These are phyloP conservation scores for Barnardius zonarius DNA, from an alignment of 2,113 vertebrate genomes.

Conservation along the genomic window DNA sequence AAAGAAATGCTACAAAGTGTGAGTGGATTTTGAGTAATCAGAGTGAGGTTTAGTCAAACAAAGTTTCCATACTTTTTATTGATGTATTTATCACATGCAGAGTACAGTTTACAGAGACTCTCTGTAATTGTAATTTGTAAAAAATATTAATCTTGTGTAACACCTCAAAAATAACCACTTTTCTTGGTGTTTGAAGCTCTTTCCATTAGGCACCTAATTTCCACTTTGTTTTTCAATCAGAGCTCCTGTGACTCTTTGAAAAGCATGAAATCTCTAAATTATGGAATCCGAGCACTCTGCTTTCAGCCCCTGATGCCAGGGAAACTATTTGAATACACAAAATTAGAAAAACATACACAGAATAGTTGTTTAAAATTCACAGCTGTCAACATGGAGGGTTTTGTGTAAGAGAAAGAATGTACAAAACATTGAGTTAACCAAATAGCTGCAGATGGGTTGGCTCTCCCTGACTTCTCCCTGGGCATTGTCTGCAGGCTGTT, in stretches of 20 bases:
- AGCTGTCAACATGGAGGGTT: constrained; percentile 74
- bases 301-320: constrained; percentile 38
- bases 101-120: not conserved
- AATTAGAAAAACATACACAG: constrained; percentile 76
- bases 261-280: constrained; percentile 84
- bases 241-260: constrained; percentile 73
- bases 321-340: constrained; percentile 73
- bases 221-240: constrained; percentile 74
- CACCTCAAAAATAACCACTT: not conserved
- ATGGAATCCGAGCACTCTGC: constrained; percentile 63
- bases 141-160: not conserved
- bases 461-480: constrained; percentile 33
- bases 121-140: not conserved
- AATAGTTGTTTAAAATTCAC: constrained; percentile 76
- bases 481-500: constrained; percentile 65
- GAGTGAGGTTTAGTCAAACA: constrained; percentile 6
- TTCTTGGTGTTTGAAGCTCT: not conserved
- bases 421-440: constrained; percentile 67
- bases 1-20: not conserved
- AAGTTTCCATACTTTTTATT: not conserved
- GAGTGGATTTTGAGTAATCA: not conserved
- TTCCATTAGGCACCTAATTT: constrained; percentile 55
- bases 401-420: constrained; percentile 68
- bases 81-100: not conserved
- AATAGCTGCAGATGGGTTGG: constrained; percentile 69